These are phyloP conservation scores for Sebastes itinus DNA, from an alignment of 2,797 vertebrate species.

Conservation along the genomic window DNA sequence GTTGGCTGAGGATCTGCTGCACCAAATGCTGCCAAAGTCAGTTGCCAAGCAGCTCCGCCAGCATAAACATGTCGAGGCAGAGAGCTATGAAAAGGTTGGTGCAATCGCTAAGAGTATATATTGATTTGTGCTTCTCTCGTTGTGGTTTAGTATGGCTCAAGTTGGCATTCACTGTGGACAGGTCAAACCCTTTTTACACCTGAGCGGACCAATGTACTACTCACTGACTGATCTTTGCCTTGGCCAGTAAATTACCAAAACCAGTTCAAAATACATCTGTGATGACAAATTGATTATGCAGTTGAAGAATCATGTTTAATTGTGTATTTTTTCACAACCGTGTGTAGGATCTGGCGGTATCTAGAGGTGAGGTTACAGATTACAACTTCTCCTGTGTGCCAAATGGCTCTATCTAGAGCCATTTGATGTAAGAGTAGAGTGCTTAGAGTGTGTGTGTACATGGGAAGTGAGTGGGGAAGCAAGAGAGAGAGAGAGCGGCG, in stretches of 20 bases:
- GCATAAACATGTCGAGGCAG: constrained; percentile 86
- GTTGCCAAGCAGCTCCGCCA: constrained; percentile 89
- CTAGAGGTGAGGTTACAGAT: no score
- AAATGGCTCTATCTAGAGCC: no score
- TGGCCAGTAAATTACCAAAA: not conserved
- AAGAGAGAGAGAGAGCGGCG: no score
- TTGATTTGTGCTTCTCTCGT: not conserved
- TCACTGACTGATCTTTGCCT: not conserved
- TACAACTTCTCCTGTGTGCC: no score
- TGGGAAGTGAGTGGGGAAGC: no score
- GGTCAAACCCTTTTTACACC: not conserved
- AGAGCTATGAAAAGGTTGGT: constrained; percentile 90
- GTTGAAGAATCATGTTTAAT: not conserved
- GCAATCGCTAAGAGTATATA: not conserved
- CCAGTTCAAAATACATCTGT: not conserved
- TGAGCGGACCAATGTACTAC: not conserved
- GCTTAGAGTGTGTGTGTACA: no score
- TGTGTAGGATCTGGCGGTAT: no score
- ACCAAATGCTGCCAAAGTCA: constrained; percentile 92
- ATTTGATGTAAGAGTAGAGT: no score
- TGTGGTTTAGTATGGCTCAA: not conserved
- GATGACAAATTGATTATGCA: not conserved
- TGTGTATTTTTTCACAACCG: not conserved
- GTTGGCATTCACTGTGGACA: not conserved
- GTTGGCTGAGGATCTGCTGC: constrained; percentile 89